Base-by-base conservation (phyloP, 2,797 vertebrate species). In the Coracias cyanogaster region DNA sequence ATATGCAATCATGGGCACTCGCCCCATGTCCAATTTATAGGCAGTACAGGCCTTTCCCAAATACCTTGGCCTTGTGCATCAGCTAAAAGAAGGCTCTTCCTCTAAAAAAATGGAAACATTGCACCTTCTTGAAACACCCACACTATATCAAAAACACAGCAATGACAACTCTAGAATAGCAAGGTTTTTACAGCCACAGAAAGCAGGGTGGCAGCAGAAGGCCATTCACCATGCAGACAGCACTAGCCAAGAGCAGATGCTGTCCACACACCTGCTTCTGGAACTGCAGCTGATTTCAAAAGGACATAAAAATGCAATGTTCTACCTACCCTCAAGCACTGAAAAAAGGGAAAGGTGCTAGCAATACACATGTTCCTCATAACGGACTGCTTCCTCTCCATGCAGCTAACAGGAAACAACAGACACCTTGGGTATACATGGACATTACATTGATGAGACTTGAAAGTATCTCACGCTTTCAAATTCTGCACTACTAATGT, bases 1-100 rank as follows among this genome's bases (percentile, higher is more conserved):
- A 80, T 10, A 76, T 2, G 7, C n/a, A 33, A 61, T 26, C 1
- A 0, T 3, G 5, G 41, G 58, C n/a, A 48, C 51, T 10, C 16
- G 82, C 29, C 19, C 35, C 7, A 1, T 10, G 7, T 7, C 26
- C 25, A 52, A 8, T 29, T 37, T n/a, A 29, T 37, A 65, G 28
- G n/a, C 10, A 19, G 55, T 9, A 14, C 2, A 4, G 37, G 11
- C 46, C 1, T 28, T 88, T 65, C 62, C 58, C 54, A 90, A 86
- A 74, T 33, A 58, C 6, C 41, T 67, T 3, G 1, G 45, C 22
- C 37, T 46, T 43, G 33, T 10, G 13, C 22, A 70, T 39, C 52
- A 66, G 49, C 12, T 51, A 93, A 62, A 86, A 21, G 7, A 46
- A 84, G 82, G 8, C 3, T 61, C 19, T 33, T 73, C 62, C 64